Evolutionary conservation across 1,140 invertebrate species (phyloP).

Genomic region (Caenorhabditis tropicalis): DNA sequence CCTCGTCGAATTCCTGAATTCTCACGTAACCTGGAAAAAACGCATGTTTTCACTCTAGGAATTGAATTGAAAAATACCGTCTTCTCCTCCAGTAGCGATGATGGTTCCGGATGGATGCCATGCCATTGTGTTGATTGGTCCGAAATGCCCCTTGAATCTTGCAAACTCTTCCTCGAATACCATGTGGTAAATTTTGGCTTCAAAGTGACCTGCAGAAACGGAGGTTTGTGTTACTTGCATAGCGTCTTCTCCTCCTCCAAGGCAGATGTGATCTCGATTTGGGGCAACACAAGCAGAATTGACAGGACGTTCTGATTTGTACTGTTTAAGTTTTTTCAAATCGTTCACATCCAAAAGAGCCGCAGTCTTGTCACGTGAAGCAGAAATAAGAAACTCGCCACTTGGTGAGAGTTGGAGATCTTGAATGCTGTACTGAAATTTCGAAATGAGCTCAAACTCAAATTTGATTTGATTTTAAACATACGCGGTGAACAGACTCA

Average conservation of each 20-base stretch:
- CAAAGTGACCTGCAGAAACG: constrained; percentile 92
- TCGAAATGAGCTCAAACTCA: not conserved
- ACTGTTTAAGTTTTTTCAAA: constrained; percentile 66
- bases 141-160: constrained; percentile 97
- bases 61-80: constrained; percentile 75
- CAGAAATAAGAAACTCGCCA: constrained; percentile 66
- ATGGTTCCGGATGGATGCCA: constrained; percentile 97
- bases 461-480: not conserved
- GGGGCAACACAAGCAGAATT: constrained; percentile 72
- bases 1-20: constrained; percentile 92
- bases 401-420: constrained; percentile 70
- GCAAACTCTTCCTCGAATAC: constrained; percentile 99
- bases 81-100: constrained; percentile 95
- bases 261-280: constrained; percentile 69
- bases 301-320: constrained; percentile 71
- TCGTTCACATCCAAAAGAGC: constrained; percentile 65
- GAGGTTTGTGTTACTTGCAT: constrained; percentile 92
- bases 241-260: constrained; percentile 71
- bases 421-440: constrained; percentile 59
- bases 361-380: constrained; percentile 70
- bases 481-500: constrained; percentile 45
- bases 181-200: constrained; percentile 95
- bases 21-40: constrained; percentile 81
- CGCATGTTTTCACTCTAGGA: not conserved
- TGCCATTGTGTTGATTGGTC: constrained; percentile 96